Base-by-base conservation (phyloP, 2,113 vertebrate genomes). In the Tragelaphus scriptus region DNA sequence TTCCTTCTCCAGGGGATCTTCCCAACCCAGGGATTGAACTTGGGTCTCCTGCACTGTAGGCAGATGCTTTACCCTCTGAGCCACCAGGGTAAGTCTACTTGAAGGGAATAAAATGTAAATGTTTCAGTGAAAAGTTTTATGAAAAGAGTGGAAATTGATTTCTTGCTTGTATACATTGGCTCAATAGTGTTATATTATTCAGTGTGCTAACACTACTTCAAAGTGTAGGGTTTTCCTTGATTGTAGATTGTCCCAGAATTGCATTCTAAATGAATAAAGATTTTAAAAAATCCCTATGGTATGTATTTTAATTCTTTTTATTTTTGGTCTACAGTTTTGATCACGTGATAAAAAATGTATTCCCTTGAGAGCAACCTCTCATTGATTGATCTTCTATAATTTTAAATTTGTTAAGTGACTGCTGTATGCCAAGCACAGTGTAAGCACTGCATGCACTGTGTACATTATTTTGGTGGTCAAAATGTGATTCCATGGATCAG, bases 231-330 rank as follows among this genome's bases (percentile, higher is more conserved):
- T 93, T 98, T 92, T 96, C 94, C 40, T 94, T 93, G 95, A 36
- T 85, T 97, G 92, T 23, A 86, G 95, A 59, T 90, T 97, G 93
- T 87, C n/a, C 44, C 71, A 93, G 87, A 98, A 95, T 96, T 97
- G 96, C 96, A 85, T 98, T 98, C 36, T 97, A 75, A 98, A 93
- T 96, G 58, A 97, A 95, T 51, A 80, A 98, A 98, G 80, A 90
- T 92, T 61, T 53, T 75, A 47, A 21, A 95, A 91, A 88, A 79
- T 47, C 19, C n/a, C 16, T 23, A 68, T 25, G 65, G 89, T 95
- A 47, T 97, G 21, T 21, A 86, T 98, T 94, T 98, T 75, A 95
- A 92, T 90, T 85, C 61, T 94, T 7, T 92, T 59, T 17, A 53
- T 13, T 40, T 97, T 97, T 95, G 17, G 16, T 65, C 4, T 75